Conservation (phyloP, 2,113 vertebrate genomes). For the Chinchilla lanigera region DNA sequence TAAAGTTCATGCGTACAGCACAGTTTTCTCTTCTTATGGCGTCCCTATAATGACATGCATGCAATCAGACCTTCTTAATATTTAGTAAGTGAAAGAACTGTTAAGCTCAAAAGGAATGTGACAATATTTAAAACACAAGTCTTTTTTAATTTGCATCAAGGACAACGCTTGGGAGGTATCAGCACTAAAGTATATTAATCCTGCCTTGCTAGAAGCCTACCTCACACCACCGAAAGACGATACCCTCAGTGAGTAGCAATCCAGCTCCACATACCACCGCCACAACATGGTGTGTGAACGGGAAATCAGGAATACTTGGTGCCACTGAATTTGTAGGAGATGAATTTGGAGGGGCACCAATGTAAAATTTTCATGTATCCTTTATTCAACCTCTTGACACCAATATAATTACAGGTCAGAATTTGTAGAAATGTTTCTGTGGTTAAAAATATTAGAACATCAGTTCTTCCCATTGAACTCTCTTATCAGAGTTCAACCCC, state of each 20-base stretch:
- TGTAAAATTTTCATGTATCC: background rate
- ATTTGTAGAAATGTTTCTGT: background rate
- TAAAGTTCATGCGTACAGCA: background rate
- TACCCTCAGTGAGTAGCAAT: background rate
- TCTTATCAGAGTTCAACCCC: background rate
- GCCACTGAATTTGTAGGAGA: background rate
- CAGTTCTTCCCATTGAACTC: background rate
- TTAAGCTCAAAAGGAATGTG: background rate
- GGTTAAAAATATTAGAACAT: background rate
- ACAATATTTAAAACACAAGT: background rate
- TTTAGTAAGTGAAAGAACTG: background rate
- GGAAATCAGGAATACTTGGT: background rate
- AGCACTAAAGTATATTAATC: background rate
- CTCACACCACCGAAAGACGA: background rate
- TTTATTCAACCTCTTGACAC: conserved; percentile 4
- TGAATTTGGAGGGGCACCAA: background rate
- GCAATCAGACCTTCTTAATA: background rate
- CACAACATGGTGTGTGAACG: background rate
- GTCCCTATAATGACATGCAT: background rate
- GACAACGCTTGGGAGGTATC: background rate
- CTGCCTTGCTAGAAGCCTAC: background rate
- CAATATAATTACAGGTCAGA: background rate
- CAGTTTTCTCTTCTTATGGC: background rate
- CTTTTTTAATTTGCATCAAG: background rate
- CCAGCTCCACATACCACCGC: background rate